Evolutionary conservation across 1,140 invertebrate species (phyloP).

Genomic region (Leptinotarsa defecta): DNA sequence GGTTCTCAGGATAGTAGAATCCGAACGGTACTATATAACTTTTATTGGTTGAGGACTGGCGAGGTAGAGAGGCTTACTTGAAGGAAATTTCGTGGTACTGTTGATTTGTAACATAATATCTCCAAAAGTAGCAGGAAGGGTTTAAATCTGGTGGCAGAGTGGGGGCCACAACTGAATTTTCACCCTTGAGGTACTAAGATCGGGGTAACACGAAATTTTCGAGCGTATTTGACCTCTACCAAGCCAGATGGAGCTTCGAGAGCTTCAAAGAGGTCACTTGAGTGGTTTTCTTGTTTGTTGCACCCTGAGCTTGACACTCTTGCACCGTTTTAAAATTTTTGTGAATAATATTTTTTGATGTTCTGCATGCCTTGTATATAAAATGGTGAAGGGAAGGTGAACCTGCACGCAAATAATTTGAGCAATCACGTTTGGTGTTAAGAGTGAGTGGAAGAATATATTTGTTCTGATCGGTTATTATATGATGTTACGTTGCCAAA

Average conservation of each 20-base stretch:
- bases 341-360: conserved; percentile 25
- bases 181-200: too few relatives aligned
- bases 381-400: not conserved
- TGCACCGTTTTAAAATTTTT: conserved; percentile 19
- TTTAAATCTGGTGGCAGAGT: too few relatives aligned
- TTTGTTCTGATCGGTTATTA: not conserved
- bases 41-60: conserved; percentile 37
- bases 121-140: too few relatives aligned
- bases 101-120: too few relatives aligned
- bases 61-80: not conserved
- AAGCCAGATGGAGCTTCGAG: conserved; percentile 6
- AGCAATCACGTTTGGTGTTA: not conserved
- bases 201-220: not conserved
- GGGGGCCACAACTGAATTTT: too few relatives aligned
- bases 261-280: conserved; percentile 31
- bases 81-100: not conserved
- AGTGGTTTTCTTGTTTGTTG: conserved; percentile 22
- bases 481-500: too few relatives aligned
- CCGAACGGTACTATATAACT: conserved; percentile 54
- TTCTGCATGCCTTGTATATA: conserved; percentile 13
- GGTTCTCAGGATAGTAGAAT: conserved; percentile 41
- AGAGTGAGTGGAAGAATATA: not conserved
- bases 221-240: not conserved
- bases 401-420: not conserved
- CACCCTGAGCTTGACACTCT: conserved; percentile 16